Percentiles rank a stretch among this genome's conserved stretches.
phyloP scores from a whole-genome alignment of 2,888 invertebrate genomes.

The Balanococcus diminutus region DNA sequence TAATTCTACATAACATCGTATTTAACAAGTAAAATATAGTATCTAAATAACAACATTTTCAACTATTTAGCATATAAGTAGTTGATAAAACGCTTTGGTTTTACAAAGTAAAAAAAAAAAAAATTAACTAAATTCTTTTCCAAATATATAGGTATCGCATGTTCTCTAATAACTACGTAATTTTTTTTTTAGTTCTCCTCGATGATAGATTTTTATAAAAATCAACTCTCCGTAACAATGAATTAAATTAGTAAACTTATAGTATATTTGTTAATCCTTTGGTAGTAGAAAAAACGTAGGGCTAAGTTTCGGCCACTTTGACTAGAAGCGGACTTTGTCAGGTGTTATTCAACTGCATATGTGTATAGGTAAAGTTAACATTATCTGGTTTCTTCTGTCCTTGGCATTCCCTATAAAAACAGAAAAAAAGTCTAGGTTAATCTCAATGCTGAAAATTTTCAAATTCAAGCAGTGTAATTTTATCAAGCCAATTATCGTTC shows the following conservation, averaged over 20 bases:
- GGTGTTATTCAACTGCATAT: slow-evolving; percentile 59
- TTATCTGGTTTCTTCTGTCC: slow-evolving; percentile 86
- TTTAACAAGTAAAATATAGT: slow-evolving; percentile 11
- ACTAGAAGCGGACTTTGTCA: slow-evolving; percentile 58
- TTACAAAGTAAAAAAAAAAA: neutral
- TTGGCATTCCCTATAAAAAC: slow-evolving; percentile 74
- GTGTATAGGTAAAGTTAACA: slow-evolving; percentile 73
- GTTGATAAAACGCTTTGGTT: slow-evolving; percentile 29
- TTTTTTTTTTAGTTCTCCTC: neutral
- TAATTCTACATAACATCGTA: slow-evolving; percentile 15
- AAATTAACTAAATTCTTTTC: neutral
- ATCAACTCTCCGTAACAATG: neutral
- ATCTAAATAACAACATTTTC: slow-evolving; percentile 14
- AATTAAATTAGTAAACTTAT: slow-evolving; percentile 33
- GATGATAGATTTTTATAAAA: neutral
- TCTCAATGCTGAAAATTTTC: slow-evolving; percentile 55
- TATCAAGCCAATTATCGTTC: neutral
- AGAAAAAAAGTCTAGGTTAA: slow-evolving; percentile 57
- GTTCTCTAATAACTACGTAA: neutral
- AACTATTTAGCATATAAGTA: slow-evolving; percentile 3
- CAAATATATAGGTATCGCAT: neutral
- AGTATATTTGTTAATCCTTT: slow-evolving; percentile 53
- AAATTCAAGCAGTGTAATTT: slow-evolving; percentile 55
- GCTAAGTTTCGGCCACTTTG: slow-evolving; percentile 53
- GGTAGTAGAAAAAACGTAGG: slow-evolving; percentile 49